Evolutionary conservation across 2,797 vertebrate species (phyloP).

Genomic region (Potorous gilbertii): DNA sequence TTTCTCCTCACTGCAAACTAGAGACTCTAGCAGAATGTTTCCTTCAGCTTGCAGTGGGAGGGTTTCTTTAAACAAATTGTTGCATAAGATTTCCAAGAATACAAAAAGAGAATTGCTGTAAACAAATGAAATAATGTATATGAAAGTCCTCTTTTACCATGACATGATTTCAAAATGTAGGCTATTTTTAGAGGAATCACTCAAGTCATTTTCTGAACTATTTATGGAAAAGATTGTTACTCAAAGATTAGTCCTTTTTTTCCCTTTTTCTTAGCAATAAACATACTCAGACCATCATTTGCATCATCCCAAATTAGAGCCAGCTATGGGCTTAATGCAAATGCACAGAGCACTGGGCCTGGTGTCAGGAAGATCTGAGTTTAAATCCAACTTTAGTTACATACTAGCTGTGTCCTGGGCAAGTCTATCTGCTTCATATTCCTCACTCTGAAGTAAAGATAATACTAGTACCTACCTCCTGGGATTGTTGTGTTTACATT

Average conservation of each 20-base stretch:
- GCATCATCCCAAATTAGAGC: not conserved
- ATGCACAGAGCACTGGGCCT: not conserved
- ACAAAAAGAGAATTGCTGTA: not conserved
- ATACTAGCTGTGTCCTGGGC: not conserved
- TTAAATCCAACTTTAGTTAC: not conserved
- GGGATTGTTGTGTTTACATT: not conserved
- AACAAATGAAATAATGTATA: not conserved
- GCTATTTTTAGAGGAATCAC: not conserved
- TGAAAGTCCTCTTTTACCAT: not conserved
- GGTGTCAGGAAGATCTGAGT: not conserved
- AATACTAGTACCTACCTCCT: not conserved
- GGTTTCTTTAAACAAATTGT: not conserved
- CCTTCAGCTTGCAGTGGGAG: not conserved
- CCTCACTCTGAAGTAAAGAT: not conserved
- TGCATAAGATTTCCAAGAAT: conserved; percentile 3
- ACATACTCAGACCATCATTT: not conserved
- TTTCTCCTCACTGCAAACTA: not conserved
- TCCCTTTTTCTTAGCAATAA: not conserved
- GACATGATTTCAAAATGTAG: not conserved
- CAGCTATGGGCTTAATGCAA: not conserved
- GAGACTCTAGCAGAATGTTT: not conserved
- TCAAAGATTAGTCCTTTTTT: not conserved
- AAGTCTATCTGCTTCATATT: not conserved
- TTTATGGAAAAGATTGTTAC: not conserved
- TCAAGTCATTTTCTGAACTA: not conserved